Evolutionary conservation across 2,797 vertebrate species (phyloP), one percentile per base, ranked within the genome.

Genomic region (Syngnathus rostellatus): DNA sequence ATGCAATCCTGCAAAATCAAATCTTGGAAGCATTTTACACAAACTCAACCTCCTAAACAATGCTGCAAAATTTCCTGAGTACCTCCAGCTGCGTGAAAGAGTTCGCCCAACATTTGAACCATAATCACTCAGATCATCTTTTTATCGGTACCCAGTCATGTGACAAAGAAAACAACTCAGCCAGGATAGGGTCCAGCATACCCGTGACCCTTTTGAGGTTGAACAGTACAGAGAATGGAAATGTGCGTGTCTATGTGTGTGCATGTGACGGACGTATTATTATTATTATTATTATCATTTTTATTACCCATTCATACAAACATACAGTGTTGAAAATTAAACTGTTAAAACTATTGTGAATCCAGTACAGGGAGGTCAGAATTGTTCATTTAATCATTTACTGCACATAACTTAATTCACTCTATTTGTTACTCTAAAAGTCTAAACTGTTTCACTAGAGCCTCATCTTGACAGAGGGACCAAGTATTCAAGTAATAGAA

Each of bases 31-130:
- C 51, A 54, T 12, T 57, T 57, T 57, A 31, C 1, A 7, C 23
- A 25, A 12, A 12, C 53, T 25, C 21, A 57, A 54, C 31, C 31
- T 31, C 31, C 31, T 31, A 31, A 31, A 31, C 31, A 31, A 31
- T 31, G 31, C 57, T 39, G 54, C 53, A 64, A 61, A 48, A 23
- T 43, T 3, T 46, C 31, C 45, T 63, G 31, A 62, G 46, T 68
- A 64, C 63, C 41, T 53, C 31, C n/a, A 43, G 25, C 43, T 65
- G 55, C 68, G 69, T 78, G 72, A 76, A 46, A 68, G 43, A 73
- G 71, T 68, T 73, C 71, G 58, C 39, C 63, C 59, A 19, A 48
- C n/a, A 65, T 73, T 45, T 69, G 80, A 67, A 79, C 67, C 43
- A 16, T 66, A 76, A 77, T 81, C 51, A 67, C 48, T 6, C 2